These are phyloP conservation scores for Tonatia bakeri DNA, from an alignment of 2,113 vertebrate genomes.

Conservation along the genomic window DNA sequence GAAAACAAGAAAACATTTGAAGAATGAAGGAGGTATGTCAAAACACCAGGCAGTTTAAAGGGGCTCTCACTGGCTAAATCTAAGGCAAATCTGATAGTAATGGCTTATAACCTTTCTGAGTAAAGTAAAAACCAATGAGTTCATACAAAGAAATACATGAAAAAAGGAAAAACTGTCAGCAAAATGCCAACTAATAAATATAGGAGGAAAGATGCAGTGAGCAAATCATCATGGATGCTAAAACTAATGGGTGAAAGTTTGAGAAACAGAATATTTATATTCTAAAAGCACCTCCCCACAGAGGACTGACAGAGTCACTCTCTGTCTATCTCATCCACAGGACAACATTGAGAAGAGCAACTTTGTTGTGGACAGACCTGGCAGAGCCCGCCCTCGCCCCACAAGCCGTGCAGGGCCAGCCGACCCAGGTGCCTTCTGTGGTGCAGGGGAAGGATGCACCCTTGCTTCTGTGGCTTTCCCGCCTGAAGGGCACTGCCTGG, in stretches of 20 bases:
- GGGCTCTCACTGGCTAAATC: background rate
- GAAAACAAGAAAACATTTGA: background rate
- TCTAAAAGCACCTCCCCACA: background rate
- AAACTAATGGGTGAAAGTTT: background rate
- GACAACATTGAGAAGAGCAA: too few species aligned
- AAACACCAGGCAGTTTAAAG: background rate
- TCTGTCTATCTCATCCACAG: too few species aligned
- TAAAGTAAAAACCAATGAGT: background rate
- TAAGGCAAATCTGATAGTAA: background rate
- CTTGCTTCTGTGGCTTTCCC: background rate
- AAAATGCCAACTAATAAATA: background rate
- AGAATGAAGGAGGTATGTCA: background rate
- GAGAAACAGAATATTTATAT: background rate
- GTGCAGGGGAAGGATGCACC: background rate
- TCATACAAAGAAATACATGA: background rate
- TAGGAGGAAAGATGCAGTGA: background rate
- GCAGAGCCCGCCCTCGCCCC: background rate
- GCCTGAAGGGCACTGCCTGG: background rate
- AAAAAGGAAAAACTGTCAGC: background rate
- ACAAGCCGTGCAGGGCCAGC: background rate
- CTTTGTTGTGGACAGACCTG: background rate
- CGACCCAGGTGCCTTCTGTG: accelerated
- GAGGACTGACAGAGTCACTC: background rate
- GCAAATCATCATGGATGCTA: background rate
- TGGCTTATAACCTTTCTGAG: background rate